These are phyloP conservation scores for Cantharis flavilabris DNA, from an alignment of 2,888 invertebrate species.

Conservation along the genomic window DNA sequence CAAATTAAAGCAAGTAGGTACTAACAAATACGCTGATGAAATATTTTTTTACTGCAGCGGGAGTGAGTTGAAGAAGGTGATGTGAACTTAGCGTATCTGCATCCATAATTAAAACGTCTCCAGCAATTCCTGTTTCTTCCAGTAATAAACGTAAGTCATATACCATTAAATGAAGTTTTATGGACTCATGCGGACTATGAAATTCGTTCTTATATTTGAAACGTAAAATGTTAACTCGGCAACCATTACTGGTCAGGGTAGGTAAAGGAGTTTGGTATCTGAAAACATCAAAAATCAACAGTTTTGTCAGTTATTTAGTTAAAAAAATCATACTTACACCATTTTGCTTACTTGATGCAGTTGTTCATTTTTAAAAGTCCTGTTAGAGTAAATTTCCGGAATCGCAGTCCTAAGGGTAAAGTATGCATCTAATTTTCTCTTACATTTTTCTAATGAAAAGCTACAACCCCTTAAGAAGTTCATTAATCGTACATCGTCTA, in stretches of 20 bases:
- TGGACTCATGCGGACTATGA: too few species aligned
- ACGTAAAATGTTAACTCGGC: constrained; percentile 63
- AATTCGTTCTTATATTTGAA: too few species aligned
- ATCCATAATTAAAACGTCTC: constrained; percentile 81
- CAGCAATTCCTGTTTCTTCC: constrained; percentile 9
- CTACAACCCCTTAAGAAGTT: constrained; percentile 85
- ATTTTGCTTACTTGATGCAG: constrained; percentile 69
- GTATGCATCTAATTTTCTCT: constrained; percentile 85
- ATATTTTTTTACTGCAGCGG: not conserved
- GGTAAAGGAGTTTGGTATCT: constrained; percentile 81
- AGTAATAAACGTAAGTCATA: too few species aligned
- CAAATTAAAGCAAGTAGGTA: not conserved
- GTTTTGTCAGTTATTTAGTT: not conserved
- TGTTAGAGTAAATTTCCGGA: constrained; percentile 80
- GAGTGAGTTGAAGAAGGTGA: constrained; percentile 82
- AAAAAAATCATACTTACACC: constrained; percentile 67
- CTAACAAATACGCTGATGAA: not conserved
- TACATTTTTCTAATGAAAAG: constrained; percentile 84
- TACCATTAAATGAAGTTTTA: too few species aligned
- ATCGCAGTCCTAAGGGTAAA: constrained; percentile 72
- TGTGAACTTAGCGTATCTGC: constrained; percentile 77
- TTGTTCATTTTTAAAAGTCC: constrained; percentile 74
- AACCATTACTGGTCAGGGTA: constrained; percentile 79
- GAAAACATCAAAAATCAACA: constrained; percentile 33
- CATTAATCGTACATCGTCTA: constrained; percentile 75